Evolutionary conservation across 2,797 vertebrate species (phyloP).

Genomic region (Semotilus atromaculatus): DNA sequence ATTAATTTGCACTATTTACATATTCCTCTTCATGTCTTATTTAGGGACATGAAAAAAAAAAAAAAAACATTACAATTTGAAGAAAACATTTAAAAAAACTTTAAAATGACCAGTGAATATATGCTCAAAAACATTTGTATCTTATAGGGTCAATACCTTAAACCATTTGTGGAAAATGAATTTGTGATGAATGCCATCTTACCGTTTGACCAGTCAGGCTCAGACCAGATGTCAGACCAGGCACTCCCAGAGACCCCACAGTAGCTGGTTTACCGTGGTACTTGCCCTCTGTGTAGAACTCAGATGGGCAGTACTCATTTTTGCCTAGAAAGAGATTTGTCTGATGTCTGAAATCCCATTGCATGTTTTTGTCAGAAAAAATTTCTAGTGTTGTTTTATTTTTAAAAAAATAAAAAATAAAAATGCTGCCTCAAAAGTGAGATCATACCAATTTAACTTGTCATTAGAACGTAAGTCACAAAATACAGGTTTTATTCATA

Average conservation of each 20-base stretch:
- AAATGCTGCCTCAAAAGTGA: background rate
- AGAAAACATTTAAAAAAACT: background rate
- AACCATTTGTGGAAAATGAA: no score
- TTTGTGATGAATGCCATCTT: background rate
- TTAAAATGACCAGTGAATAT: no score
- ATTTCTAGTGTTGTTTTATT: no score
- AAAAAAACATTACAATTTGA: background rate
- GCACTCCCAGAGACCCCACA: conserved; percentile 1
- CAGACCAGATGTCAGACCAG: background rate
- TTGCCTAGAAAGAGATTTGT: background rate
- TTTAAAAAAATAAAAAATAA: no score
- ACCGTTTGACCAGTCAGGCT: background rate
- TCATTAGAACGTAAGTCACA: background rate
- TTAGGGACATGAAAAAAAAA: background rate
- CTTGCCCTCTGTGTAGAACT: background rate
- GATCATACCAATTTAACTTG: background rate
- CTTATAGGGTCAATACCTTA: no score
- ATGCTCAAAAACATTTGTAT: no score
- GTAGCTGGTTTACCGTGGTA: background rate
- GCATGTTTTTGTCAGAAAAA: background rate
- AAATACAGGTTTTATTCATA: background rate
- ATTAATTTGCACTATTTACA: background rate
- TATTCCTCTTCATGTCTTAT: background rate
- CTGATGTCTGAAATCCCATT: background rate
- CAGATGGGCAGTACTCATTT: background rate